phyloP scores from a whole-genome alignment of 2,797 vertebrate species.

The Sebastes steindachneri region DNA sequence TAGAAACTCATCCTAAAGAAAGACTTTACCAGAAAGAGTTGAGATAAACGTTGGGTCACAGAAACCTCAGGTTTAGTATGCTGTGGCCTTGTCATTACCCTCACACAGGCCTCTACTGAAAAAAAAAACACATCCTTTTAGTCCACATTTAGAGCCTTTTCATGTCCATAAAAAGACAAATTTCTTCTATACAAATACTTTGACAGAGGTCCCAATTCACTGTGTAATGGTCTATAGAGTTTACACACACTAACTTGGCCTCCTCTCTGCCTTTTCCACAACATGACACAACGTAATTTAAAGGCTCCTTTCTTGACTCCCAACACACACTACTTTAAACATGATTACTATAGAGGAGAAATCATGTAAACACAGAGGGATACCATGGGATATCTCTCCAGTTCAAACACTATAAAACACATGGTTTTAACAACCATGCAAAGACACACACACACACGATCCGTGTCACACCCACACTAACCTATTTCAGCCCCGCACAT shows the following conservation, averaged over 20 bases:
- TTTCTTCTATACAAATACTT: conserved; percentile 6
- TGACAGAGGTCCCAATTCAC: not conserved
- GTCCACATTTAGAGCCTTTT: conserved; percentile 43
- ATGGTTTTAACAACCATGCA: not conserved
- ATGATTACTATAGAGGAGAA: not conserved
- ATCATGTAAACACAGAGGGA: conserved; percentile 1
- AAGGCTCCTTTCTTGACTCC: not conserved
- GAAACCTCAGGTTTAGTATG: conserved; percentile 24
- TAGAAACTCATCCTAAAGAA: conserved; percentile 9
- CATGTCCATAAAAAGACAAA: conserved; percentile 21
- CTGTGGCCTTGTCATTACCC: conserved; percentile 42
- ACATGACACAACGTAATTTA: not conserved
- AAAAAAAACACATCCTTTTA: not conserved
- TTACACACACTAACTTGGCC: not conserved
- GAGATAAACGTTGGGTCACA: conserved; percentile 20
- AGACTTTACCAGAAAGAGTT: conserved; percentile 7
- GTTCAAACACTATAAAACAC: conserved; percentile 1
- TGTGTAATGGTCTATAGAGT: not conserved
- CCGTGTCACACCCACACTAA: not conserved
- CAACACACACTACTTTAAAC: not conserved
- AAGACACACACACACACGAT: not conserved
- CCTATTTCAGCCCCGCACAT: not conserved
- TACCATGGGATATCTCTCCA: not conserved
- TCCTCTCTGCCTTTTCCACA: not conserved
- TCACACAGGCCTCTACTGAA: conserved; percentile 6